phyloP scores from a whole-genome alignment of 2,113 vertebrate species.

The Hemiscyllium ocellatum region DNA sequence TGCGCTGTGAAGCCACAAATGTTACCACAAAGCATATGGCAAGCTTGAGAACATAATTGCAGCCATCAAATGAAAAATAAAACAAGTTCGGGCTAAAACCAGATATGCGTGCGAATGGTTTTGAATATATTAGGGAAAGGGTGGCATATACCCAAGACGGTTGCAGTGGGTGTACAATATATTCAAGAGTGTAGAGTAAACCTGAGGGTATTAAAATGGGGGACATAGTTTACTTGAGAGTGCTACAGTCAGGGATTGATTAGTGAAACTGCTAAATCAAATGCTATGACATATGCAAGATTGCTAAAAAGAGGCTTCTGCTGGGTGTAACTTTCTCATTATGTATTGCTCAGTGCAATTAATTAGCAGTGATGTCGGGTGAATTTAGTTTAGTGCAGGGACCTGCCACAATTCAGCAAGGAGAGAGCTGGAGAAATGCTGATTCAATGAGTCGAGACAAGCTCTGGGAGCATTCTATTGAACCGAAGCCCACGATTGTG shows the following conservation, averaged over 20 bases:
- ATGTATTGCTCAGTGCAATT: background rate
- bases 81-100: background rate
- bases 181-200: background rate
- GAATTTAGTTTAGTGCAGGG: background rate
- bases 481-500: background rate
- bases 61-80: background rate
- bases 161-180: background rate
- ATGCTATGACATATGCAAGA: background rate
- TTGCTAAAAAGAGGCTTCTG: background rate
- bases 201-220: background rate
- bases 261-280: background rate
- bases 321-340: background rate
- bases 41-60: background rate
- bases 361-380: background rate
- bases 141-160: background rate
- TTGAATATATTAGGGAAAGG: background rate
- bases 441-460: background rate
- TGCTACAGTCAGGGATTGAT: background rate
- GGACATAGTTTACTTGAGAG: background rate
- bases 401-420: background rate
- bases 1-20: background rate
- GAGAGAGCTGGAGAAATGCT: background rate
- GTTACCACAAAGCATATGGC: background rate
- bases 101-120: background rate
- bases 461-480: background rate